Conservation (phyloP, 2,888 invertebrate species). For the Noctua fimbriata region DNA sequence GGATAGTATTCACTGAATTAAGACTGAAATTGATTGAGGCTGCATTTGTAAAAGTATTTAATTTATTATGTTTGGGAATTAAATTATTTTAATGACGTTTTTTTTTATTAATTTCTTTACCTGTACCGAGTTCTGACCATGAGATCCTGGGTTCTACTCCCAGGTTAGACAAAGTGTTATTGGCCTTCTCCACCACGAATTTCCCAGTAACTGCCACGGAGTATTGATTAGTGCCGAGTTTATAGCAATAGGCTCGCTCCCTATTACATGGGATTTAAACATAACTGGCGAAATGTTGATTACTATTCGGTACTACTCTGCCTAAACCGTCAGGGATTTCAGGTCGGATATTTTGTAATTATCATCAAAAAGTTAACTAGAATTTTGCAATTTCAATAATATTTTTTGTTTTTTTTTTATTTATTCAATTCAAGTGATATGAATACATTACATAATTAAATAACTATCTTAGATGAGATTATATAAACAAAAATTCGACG, state of each 20-base stretch:
- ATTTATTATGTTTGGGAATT: slow-evolving; percentile 41
- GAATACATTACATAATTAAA: too few relatives aligned
- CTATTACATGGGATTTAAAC: too few relatives aligned
- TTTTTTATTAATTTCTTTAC: not conserved
- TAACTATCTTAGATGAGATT: too few relatives aligned
- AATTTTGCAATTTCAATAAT: not conserved
- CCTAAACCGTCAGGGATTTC: not conserved
- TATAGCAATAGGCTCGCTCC: too few relatives aligned
- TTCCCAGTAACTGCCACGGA: not conserved
- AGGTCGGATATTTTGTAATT: not conserved
- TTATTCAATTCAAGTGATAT: too few relatives aligned
- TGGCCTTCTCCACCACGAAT: not conserved
- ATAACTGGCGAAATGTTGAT: too few relatives aligned
- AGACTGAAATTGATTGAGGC: slow-evolving; percentile 22
- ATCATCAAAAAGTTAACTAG: not conserved
- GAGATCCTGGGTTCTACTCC: not conserved
- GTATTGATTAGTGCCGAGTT: not conserved
- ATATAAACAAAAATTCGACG: too few relatives aligned
- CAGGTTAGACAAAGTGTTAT: not conserved
- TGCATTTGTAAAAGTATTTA: not conserved
- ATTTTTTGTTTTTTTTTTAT: too few relatives aligned
- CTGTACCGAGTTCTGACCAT: not conserved
- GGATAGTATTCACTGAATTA: slow-evolving; percentile 1
- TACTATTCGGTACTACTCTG: too few relatives aligned
- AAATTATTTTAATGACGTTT: slow-evolving; percentile 33